These are phyloP conservation scores for Abrostola triplasia DNA, from an alignment of 2,888 invertebrate genomes.

Conservation along the genomic window DNA sequence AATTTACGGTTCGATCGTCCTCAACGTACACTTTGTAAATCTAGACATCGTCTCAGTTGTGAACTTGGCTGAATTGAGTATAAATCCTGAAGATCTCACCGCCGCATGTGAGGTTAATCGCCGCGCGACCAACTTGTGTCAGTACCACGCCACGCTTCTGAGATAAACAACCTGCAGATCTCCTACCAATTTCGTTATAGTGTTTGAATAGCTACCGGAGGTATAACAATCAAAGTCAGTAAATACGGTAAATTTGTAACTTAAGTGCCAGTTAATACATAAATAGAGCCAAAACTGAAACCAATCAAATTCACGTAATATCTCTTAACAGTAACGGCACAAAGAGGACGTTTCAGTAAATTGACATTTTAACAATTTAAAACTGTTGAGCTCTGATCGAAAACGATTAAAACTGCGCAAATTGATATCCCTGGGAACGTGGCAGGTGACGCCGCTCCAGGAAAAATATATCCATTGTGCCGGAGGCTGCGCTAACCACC, in stretches of 20 bases:
- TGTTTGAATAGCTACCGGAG: conserved; percentile 15
- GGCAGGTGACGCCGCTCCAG: conserved; percentile 70
- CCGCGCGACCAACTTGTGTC: conserved; percentile 27
- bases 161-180: conserved; percentile 33
- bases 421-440: conserved; percentile 80
- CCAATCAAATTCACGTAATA: not conserved
- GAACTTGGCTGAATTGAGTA: conserved; percentile 56
- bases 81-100: conserved; percentile 34
- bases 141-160: conserved; percentile 32
- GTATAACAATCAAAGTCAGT: conserved; percentile 10
- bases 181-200: conserved; percentile 9
- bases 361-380: conserved; percentile 62
- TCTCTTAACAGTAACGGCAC: not conserved
- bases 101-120: conserved; percentile 34
- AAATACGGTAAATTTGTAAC: not conserved
- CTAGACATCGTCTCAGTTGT: conserved; percentile 62
- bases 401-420: conserved; percentile 78
- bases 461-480: conserved; percentile 60
- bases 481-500: conserved; percentile 13
- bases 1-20: conserved; percentile 82
- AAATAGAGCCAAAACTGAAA: not conserved
- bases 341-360: conserved; percentile 25
- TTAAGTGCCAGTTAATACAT: not conserved
- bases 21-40: conserved; percentile 67
- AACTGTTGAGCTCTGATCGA: conserved; percentile 66